Evolutionary conservation across 2,888 invertebrate species (phyloP).

Genomic region (Coronaproctus castanopsis): DNA sequence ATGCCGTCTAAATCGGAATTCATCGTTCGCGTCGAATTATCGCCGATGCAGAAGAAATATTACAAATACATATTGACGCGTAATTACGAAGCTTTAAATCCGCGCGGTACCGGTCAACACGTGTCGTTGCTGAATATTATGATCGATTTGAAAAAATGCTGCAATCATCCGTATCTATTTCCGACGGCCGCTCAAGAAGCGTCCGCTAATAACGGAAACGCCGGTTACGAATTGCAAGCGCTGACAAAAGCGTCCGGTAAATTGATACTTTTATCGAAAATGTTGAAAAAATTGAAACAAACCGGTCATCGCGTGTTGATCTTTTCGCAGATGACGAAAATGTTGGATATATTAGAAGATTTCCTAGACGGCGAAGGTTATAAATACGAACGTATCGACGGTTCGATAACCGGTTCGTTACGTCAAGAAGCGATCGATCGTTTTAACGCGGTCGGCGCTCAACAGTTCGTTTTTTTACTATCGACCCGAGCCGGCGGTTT

Average conservation of each 20-base stretch:
- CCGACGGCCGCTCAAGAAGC: conserved; percentile 89
- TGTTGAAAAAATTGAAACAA: conserved; percentile 72
- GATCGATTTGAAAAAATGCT: conserved; percentile 99
- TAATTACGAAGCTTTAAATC: conserved; percentile 93
- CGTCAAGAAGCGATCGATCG: conserved; percentile 98
- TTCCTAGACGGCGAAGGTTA: conserved; percentile 92
- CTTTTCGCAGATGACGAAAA: conserved; percentile 99
- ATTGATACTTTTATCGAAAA: conserved; percentile 74
- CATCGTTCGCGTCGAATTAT: conserved; percentile 93
- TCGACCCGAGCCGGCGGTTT: conserved; percentile 93
- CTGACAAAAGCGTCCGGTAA: conserved; percentile 90
- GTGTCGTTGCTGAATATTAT: conserved; percentile 94
- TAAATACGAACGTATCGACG: conserved; percentile 97
- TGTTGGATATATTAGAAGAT: conserved; percentile 97
- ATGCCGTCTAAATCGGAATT: conserved; percentile 99
- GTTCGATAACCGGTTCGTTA: conserved; percentile 82
- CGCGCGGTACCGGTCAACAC: conserved; percentile 79
- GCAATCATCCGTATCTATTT: conserved; percentile 97
- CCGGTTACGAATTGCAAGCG: conserved; percentile 77
- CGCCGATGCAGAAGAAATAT: conserved; percentile 97
- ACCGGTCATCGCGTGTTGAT: conserved; percentile 91
- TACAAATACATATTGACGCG: conserved; percentile 97
- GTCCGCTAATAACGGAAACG: conserved; percentile 69
- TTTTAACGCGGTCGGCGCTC: conserved; percentile 94
- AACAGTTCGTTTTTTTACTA: conserved; percentile 85